Base-by-base conservation (phyloP, 2,888 invertebrate species). In the Drosophila birchii region DNA sequence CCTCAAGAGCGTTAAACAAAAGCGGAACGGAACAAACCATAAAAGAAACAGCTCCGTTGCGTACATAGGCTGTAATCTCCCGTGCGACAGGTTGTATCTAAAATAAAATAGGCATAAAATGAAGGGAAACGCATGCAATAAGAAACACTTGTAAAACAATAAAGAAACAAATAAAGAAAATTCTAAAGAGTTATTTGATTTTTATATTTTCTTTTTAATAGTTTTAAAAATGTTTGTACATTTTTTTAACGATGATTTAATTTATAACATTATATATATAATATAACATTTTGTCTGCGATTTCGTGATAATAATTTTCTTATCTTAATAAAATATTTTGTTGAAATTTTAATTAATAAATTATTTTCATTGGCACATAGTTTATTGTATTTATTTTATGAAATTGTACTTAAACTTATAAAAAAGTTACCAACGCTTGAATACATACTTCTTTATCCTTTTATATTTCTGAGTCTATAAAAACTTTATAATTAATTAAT, bases 51-150 rank as follows among this genome's bases (percentile, higher is more conserved):
- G 59, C 57, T 53, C 43, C 62, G 53, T 55, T 41, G 64, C 34
- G 51, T 47, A 18, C 4, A 32, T 20, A 9, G 0, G 18, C 49
- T 18, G 49, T 64, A 59, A 66, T 74, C 51, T 56, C 53, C 56
- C 34, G 51, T 45, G 68, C 75, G 62, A 69, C 80, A 80, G 77
- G 71, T 80, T 75, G 75, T 69, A 71, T 58, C 68, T 82, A 73
- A 75, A 81, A 75, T 44, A 59, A 75, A 79, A 67, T 14, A 61
- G 68, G 59, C 72, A 70, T 51, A 53, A 56, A 62, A 55, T 64
- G 29, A 53, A 38, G n/a, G 16, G 38, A 72, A 43, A 51, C 51
- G 34, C 67, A 68, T 58, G 72, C 72, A 73, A 59, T 73, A 11
- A 71, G 51, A 53, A 51, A 57, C 44, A 63, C 49, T 73, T 61